Evolutionary conservation across 2,113 vertebrate species (phyloP).

Genomic region (Balaeniceps rex): DNA sequence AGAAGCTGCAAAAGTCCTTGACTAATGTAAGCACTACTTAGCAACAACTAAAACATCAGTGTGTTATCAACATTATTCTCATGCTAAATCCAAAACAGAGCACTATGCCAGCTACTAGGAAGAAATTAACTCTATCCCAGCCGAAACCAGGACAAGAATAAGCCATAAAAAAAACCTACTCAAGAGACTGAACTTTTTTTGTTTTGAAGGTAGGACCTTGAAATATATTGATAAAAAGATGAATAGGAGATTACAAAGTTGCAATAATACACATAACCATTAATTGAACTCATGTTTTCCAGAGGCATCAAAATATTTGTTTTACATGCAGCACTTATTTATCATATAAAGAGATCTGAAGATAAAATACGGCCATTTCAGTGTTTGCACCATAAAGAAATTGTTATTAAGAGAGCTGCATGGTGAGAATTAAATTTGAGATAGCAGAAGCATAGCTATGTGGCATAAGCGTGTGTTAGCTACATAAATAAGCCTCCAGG

Average conservation of each 20-base stretch:
- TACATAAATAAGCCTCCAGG: neutral
- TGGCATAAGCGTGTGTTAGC: neutral
- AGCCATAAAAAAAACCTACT: neutral
- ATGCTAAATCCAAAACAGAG: no score
- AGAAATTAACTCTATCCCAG: no score
- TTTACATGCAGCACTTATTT: neutral
- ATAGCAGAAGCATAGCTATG: neutral
- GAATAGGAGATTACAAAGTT: neutral
- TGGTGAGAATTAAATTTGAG: neutral
- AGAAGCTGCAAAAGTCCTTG: no score
- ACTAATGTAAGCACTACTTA: no score
- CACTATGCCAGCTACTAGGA: no score
- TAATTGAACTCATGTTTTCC: neutral
- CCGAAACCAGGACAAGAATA: neutral
- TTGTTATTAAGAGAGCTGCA: neutral
- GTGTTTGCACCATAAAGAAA: neutral
- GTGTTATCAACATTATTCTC: no score
- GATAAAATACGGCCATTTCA: neutral
- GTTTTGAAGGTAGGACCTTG: neutral
- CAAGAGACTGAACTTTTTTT: neutral
- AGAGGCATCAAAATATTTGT: neutral
- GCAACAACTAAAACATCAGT: no score
- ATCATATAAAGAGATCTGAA: neutral
- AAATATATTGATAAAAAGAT: neutral
- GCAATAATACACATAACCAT: neutral